Conservation (phyloP, 2,113 vertebrate species). For the Onychostoma macrolepis region DNA sequence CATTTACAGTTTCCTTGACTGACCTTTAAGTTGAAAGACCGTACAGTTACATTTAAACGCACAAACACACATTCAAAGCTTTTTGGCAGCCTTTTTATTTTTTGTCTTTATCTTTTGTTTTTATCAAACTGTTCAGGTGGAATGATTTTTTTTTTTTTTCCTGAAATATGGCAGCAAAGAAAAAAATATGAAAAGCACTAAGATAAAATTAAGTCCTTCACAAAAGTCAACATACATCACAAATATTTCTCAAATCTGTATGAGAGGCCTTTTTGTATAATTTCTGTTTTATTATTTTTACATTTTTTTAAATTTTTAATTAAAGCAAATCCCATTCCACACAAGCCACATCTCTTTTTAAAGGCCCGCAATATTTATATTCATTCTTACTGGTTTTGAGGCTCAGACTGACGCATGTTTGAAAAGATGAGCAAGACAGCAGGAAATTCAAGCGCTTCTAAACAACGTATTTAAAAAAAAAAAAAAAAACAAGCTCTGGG, state of each 20-base stretch:
- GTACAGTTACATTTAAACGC: background rate
- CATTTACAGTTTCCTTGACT: background rate
- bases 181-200: constrained; percentile 72
- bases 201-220: constrained; percentile 32
- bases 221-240: background rate
- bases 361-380: constrained; percentile 2
- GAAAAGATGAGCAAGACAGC: constrained; percentile 16
- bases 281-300: background rate
- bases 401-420: constrained; percentile 31
- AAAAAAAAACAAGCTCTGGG: constrained; percentile 32
- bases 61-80: constrained; percentile 1
- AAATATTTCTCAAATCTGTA: constrained; percentile 1
- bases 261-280: background rate
- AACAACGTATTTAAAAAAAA: constrained; percentile 22
- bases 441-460: background rate
- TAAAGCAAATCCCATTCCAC: background rate
- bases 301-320: background rate
- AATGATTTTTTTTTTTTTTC: constrained; percentile 81
- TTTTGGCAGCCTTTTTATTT: constrained; percentile 36
- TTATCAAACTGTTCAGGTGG: constrained; percentile 67
- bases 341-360: background rate
- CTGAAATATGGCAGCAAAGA: constrained; percentile 81
- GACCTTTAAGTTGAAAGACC: background rate
- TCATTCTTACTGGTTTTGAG: background rate
- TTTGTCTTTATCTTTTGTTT: constrained; percentile 34